Base-by-base conservation (phyloP, 2,797 vertebrate species). In the Kryptopterus vitreolus region DNA sequence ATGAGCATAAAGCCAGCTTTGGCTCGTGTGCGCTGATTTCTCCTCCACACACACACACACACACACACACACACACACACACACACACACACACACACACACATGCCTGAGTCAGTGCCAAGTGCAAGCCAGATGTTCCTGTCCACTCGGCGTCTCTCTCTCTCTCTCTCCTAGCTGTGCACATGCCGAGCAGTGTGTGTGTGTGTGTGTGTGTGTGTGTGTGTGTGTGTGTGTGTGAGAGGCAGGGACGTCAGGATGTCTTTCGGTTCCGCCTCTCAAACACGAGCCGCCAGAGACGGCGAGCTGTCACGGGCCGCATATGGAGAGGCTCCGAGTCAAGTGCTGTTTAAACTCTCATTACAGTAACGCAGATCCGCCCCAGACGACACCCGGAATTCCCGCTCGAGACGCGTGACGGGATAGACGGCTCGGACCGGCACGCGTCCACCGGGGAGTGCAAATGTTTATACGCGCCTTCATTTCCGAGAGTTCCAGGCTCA, bases 81-180 rank as follows among this genome's bases (percentile, higher is more conserved):
- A n/a, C n/a, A n/a, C n/a, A n/a, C 46, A 58, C 80, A 72, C 82
- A 85, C 24, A 43, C 35, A 38, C 38, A 43, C 46, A 58, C 82
- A 72, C 82, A 83, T 20, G 70, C 79, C 35, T 65, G 81, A 76
- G 43, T 58, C 65, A 71, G 70, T 84, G 82, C 78, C 82, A 82
- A 85, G 79, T 71, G 76, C 84, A 72, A 77, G 81, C 87, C 87
- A 89, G 85, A 80, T 89, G 88, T 87, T 88, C 81, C 79, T 76
- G 66, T 86, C 84, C 71, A 70, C 78, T 84, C 72, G 38, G 46
- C 78, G 24, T 80, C 77, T 82, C 78, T 74, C 78, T 84, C 72
- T 38, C 53, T 76, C 22, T 80, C 77, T 82, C 78, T 74, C 16
- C 84, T 84, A 82, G 85, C 80, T 86, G 85, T 58, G 74, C 46